Percentiles rank a stretch among this genome's conserved stretches.
phyloP scores from a whole-genome alignment of 2,113 vertebrate genomes.

The Procavia capensis region DNA sequence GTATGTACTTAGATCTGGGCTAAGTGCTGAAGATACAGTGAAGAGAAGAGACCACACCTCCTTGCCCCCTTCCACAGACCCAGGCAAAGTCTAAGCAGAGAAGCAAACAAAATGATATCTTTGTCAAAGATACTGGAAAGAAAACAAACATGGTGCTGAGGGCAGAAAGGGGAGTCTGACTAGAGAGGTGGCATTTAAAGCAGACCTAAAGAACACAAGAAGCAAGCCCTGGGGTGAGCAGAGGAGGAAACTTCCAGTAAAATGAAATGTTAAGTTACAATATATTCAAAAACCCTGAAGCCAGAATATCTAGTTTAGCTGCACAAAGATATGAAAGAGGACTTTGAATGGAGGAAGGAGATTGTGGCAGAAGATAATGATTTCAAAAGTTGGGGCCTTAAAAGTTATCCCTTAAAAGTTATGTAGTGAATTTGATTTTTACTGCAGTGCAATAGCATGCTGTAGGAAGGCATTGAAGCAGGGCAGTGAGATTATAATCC shows the following conservation, averaged over 20 bases:
- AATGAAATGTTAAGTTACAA: not conserved
- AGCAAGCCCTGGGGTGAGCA: fast-evolving
- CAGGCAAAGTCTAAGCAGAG: not conserved
- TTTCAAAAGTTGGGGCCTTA: not conserved
- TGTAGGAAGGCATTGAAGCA: not conserved
- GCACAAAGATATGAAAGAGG: not conserved
- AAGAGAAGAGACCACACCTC: fast-evolving
- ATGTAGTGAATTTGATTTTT: not conserved
- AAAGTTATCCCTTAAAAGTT: not conserved
- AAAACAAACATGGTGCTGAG: not conserved
- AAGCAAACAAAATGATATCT: not conserved
- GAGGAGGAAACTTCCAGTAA: not conserved
- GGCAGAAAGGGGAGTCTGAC: not conserved
- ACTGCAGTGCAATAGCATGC: not conserved
- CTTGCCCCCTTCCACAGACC: not conserved
- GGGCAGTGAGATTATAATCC: not conserved
- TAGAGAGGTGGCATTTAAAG: not conserved
- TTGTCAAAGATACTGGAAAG: not conserved
- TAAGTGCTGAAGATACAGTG: not conserved
- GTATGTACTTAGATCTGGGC: too few species aligned
- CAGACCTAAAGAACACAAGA: not conserved
- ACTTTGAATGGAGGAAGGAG: not conserved
- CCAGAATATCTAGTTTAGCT: not conserved
- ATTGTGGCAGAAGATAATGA: not conserved
- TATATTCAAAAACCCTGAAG: not conserved